These are phyloP conservation scores for Corythornis cristatus DNA, from an alignment of 2,113 vertebrate genomes.

Conservation along the genomic window DNA sequence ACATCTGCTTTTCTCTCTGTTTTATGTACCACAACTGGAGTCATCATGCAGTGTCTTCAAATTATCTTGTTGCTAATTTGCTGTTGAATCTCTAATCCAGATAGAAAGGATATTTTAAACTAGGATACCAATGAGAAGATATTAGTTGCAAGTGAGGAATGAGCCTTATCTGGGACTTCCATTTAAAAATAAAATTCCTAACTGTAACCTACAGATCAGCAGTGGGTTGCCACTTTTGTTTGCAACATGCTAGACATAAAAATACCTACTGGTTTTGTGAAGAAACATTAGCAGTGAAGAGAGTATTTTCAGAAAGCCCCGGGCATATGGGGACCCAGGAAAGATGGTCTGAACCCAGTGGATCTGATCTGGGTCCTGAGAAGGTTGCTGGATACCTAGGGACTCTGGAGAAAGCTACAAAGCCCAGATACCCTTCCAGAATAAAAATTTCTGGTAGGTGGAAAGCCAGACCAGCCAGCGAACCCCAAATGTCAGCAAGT, in stretches of 20 bases:
- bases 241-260: not conserved
- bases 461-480: not conserved
- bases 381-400: not conserved
- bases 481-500: not conserved
- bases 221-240: not conserved
- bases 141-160: not conserved
- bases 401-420: not conserved
- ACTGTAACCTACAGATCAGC: not conserved
- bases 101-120: not conserved
- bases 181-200: not conserved
- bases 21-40: not conserved
- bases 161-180: not conserved
- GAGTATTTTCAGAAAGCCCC: not conserved
- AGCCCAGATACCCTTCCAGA: not conserved
- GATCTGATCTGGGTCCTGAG: not conserved
- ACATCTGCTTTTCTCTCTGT: not conserved
- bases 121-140: not conserved
- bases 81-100: not conserved
- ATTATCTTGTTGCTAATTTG: not conserved
- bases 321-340: not conserved
- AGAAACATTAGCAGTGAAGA: not conserved
- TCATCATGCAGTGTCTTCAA: rapidly evolving
- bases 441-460: not conserved
- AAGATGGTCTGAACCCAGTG: rapidly evolving
- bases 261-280: not conserved